A percentile compares a stretch with the other conserved stretches of the same genome.
Conservation (phyloP, 2,888 invertebrate genomes). For the Eupithecia subumbrata region DNA sequence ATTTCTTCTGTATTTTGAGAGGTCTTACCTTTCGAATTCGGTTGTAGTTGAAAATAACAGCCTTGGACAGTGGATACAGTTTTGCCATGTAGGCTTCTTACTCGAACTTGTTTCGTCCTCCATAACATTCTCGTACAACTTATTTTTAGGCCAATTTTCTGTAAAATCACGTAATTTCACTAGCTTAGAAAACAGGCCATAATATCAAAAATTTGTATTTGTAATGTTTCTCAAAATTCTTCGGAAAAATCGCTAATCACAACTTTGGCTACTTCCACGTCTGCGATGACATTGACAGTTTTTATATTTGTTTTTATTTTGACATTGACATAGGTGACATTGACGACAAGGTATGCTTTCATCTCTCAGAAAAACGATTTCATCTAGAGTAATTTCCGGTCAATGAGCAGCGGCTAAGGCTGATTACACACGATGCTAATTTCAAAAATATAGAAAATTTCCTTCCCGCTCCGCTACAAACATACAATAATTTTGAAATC, state of each 20-base stretch:
- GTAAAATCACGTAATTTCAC: neutral
- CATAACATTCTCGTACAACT: slow-evolving; percentile 74
- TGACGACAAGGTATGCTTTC: neutral
- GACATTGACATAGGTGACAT: neutral
- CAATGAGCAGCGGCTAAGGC: too few relatives aligned
- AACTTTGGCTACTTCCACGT: slow-evolving; percentile 42
- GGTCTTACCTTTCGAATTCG: slow-evolving; percentile 85
- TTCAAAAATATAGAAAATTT: too few relatives aligned
- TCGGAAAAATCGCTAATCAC: slow-evolving; percentile 11
- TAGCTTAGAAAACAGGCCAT: neutral
- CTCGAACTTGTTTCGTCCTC: slow-evolving; percentile 70
- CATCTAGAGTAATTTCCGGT: neutral
- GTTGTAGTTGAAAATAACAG: slow-evolving; percentile 82
- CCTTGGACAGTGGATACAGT: slow-evolving; percentile 85
- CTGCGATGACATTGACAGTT: slow-evolving; percentile 43
- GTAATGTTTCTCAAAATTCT: neutral
- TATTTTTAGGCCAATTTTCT: slow-evolving; percentile 9
- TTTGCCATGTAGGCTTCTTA: slow-evolving; percentile 83
- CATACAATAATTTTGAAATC: too few relatives aligned
- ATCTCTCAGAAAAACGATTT: too few relatives aligned
- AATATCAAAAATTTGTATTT: neutral
- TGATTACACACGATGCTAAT: too few relatives aligned
- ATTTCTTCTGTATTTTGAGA: neutral
- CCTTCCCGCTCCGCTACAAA: too few relatives aligned
- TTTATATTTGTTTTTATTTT: neutral